Conservation (phyloP, 1,140 invertebrate genomes). For the Atta cephalotes region DNA sequence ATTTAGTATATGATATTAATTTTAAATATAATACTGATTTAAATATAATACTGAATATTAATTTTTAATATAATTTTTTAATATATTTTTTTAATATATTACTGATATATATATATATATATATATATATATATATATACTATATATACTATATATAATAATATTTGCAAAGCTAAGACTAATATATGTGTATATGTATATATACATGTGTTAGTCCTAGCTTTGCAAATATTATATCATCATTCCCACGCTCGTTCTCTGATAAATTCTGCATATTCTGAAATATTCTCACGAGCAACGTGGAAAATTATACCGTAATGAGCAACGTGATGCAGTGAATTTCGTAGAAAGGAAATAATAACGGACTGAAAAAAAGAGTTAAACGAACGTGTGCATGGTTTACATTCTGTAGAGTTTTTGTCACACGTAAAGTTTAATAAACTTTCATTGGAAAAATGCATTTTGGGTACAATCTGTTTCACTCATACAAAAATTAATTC, state of each 20-base stretch:
- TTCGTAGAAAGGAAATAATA: not conserved
- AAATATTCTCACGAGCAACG: constrained; percentile 19
- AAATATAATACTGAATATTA: no score
- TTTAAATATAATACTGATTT: no score
- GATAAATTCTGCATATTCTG: not conserved
- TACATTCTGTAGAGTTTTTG: not conserved
- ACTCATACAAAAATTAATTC: not conserved
- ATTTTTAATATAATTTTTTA: no score
- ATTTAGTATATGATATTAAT: no score
- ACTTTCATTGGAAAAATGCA: constrained; percentile 3
- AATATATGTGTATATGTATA: no score
- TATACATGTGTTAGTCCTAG: not conserved
- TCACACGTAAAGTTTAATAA: not conserved
- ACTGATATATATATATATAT: no score
- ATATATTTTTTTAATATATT: no score
- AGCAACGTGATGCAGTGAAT: constrained; percentile 10
- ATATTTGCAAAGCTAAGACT: no score
- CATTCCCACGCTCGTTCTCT: no score
- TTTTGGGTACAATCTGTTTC: not conserved
- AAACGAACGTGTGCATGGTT: not conserved
- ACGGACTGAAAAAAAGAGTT: not conserved
- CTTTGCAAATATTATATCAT: constrained; percentile 9
- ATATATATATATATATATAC: no score
- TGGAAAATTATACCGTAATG: constrained; percentile 23
- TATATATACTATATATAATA: no score